Base-by-base conservation (phyloP, 2,888 invertebrate species). In the Orthosia cruda region DNA sequence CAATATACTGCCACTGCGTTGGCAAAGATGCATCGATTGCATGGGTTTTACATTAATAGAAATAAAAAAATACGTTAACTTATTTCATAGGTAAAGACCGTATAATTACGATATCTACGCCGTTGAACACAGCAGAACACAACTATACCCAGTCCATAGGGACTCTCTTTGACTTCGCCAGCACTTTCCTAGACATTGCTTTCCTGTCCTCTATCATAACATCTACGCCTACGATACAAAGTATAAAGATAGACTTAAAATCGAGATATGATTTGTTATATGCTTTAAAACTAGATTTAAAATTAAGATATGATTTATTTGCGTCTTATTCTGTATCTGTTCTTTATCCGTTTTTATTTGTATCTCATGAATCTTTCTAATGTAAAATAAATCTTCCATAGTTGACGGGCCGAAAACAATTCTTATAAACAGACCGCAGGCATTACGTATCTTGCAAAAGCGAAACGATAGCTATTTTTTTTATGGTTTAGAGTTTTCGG, bases 131-230 rank as follows among this genome's bases (percentile, higher is more conserved):
- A 45, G 40, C 40, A 13, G 45, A 58, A 58, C 47, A 45, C 18
- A 18, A 47, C 47, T 54, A 77, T 69, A 63, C 71, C 7, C 15
- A 16, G 32, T 59, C 77, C 66, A 18, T 62, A 1, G 73, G 54
- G 77, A 45, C 2, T 77, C 66, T 63, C 76, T 75, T 84, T 80
- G 63, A 69, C 64, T 69, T 75, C 63, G 58, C 20, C 4, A 62
- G n/a, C 20, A 20, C 59, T 75, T 79, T 65, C 54, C 62, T 59
- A 32, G 52, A 23, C 16, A 55, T 68, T 13, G 23, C 20, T 73
- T 63, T 64, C 15, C 26, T 26, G 58, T 20, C 16, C 26, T 26
- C 15, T 77, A 59, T 55, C 11, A 58, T 40, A 40, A 9, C 40
- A 40, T 9, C 9, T 32, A 32, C 32, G 32, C 32, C 32, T 40